These are phyloP conservation scores for Clarias platycephalus DNA, from an alignment of 2,797 vertebrate genomes.

Conservation along the genomic window DNA sequence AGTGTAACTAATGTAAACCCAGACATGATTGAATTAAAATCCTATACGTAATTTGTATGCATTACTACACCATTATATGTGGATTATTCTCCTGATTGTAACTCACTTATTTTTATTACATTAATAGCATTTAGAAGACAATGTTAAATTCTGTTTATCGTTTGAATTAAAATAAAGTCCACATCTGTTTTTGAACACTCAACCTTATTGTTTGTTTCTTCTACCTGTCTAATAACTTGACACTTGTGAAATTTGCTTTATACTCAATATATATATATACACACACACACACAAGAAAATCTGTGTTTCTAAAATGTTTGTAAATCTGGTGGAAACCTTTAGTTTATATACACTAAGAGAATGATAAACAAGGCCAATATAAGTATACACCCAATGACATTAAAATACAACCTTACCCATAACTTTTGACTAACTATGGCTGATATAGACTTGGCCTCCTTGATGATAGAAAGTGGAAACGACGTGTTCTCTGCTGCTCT, in stretches of 20 bases:
- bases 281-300: no score
- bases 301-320: background rate
- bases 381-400: background rate
- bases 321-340: background rate
- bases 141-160: background rate
- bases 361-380: background rate
- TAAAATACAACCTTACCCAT: slow-evolving; percentile 73
- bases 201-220: background rate
- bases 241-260: no score
- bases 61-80: background rate
- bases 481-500: slow-evolving; percentile 90
- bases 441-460: slow-evolving; percentile 84
- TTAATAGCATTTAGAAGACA: background rate
- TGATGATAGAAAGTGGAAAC: slow-evolving; percentile 78
- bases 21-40: background rate
- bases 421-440: slow-evolving; percentile 81
- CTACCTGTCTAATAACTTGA: background rate
- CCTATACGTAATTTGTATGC: background rate
- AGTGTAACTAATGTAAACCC: background rate
- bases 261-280: no score
- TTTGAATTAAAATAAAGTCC: background rate
- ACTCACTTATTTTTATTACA: background rate
- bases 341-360: background rate
- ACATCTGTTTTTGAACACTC: background rate
- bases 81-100: background rate